phyloP scores from a whole-genome alignment of 2,797 vertebrate species.

The Enteromius mattozi region DNA sequence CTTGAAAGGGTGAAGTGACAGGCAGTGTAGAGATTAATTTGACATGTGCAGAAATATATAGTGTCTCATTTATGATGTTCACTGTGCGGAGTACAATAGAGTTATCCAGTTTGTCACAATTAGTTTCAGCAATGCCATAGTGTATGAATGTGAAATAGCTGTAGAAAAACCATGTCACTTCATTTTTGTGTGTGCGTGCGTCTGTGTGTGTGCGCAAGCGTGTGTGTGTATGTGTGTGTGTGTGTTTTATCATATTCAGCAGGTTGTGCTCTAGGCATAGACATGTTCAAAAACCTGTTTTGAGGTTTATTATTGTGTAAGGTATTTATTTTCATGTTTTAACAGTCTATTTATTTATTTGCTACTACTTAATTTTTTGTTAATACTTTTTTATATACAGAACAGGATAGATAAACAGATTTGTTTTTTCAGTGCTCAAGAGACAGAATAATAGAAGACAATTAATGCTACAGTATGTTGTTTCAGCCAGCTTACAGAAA shows the following conservation, averaged over 20 bases:
- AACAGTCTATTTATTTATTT: no score
- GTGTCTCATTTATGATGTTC: not conserved
- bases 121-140: not conserved
- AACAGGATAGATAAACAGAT: no score
- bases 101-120: not conserved
- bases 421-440: no score
- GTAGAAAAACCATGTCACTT: not conserved
- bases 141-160: not conserved
- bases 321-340: no score
- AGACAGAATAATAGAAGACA: no score
- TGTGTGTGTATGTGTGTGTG: no score
- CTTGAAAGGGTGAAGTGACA: conserved; percentile 1
- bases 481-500: no score
- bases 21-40: conserved; percentile 8
- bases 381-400: no score
- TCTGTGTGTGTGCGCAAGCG: not conserved
- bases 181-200: not conserved
- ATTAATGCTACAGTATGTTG: no score
- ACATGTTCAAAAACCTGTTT: no score
- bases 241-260: not conserved
- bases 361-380: no score
- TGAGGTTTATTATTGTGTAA: no score
- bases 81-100: not conserved
- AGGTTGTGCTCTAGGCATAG: not conserved
- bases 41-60: not conserved